These are phyloP conservation scores for Halichoeres trimaculatus DNA, from an alignment of 2,113 vertebrate genomes.

Conservation along the genomic window DNA sequence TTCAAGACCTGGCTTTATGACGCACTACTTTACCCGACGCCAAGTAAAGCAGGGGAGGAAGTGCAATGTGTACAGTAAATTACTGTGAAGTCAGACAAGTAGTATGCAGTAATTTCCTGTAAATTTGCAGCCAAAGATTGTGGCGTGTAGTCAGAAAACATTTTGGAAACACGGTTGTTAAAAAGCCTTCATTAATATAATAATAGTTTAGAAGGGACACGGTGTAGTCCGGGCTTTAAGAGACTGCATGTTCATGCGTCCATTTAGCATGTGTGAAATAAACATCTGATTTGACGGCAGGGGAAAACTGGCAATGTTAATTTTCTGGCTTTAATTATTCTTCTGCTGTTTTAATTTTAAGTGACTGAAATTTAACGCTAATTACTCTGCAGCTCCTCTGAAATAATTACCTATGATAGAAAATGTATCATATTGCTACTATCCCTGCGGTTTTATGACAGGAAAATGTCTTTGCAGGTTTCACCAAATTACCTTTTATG, in stretches of 20 bases:
- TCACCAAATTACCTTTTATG: slow-evolving; percentile 27
- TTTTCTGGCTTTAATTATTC: slow-evolving; percentile 1
- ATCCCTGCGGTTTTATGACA: slow-evolving; percentile 25
- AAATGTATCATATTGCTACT: slow-evolving; percentile 30
- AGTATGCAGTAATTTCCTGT: too few relatives aligned
- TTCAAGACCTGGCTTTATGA: too few relatives aligned
- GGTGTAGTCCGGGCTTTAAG: neutral
- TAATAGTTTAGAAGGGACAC: neutral
- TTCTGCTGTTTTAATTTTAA: slow-evolving; percentile 12
- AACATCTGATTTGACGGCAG: slow-evolving; percentile 12
- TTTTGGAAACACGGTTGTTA: too few relatives aligned
- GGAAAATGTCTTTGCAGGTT: slow-evolving; percentile 31
- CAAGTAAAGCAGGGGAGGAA: too few relatives aligned
- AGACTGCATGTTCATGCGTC: neutral
- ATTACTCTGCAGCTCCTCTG: slow-evolving; percentile 42
- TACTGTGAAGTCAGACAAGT: too few relatives aligned
- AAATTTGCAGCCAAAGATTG: too few relatives aligned
- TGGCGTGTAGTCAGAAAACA: too few relatives aligned
- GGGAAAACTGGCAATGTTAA: neutral
- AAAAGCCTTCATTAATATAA: neutral
- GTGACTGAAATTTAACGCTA: slow-evolving; percentile 10
- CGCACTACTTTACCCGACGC: too few relatives aligned
- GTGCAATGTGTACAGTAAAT: too few relatives aligned
- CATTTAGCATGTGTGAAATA: neutral
- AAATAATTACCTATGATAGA: slow-evolving; percentile 45